A percentile compares a stretch with the other conserved stretches of the same genome.
These are phyloP conservation scores for Listrodromus nycthemerus DNA, from an alignment of 2,888 invertebrate genomes.

Conservation along the genomic window DNA sequence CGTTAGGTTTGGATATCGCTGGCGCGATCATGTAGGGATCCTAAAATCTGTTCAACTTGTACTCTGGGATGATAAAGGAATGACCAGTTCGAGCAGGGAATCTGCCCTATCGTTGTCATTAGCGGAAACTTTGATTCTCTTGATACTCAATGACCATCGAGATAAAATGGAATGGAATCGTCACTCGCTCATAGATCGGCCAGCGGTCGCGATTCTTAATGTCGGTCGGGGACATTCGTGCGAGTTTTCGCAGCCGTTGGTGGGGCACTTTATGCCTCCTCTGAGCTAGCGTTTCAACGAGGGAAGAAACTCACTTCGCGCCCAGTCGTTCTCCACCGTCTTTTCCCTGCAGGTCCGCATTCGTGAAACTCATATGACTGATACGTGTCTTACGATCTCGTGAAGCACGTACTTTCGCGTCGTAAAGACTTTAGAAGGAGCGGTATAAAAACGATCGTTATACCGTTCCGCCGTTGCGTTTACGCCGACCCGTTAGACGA, in stretches of 20 bases:
- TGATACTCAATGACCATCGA: background rate
- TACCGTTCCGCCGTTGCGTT: background rate
- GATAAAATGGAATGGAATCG: background rate
- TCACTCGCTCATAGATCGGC: background rate
- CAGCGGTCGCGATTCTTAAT: background rate
- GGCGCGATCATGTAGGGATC: too few species aligned
- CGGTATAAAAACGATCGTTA: constrained; percentile 39
- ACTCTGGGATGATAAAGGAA: too few species aligned
- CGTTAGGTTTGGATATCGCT: too few species aligned
- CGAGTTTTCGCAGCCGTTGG: background rate
- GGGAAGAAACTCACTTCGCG: background rate
- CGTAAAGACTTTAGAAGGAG: constrained; percentile 55
- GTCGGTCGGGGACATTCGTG: background rate
- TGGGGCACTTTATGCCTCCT: background rate
- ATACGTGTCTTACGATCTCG: constrained; percentile 57
- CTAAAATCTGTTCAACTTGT: too few species aligned
- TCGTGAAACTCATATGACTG: constrained; percentile 47
- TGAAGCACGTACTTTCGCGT: constrained; percentile 25
- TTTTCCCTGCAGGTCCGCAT: constrained; percentile 1
- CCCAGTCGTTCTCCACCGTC: constrained; percentile 22
- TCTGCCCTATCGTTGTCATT: too few species aligned
- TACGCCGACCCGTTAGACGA: background rate
- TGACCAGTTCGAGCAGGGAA: too few species aligned
- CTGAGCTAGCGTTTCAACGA: background rate
- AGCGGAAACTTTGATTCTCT: background rate